Evolutionary conservation across 2,797 vertebrate species (phyloP).

Genomic region (Ciconia nigra): DNA sequence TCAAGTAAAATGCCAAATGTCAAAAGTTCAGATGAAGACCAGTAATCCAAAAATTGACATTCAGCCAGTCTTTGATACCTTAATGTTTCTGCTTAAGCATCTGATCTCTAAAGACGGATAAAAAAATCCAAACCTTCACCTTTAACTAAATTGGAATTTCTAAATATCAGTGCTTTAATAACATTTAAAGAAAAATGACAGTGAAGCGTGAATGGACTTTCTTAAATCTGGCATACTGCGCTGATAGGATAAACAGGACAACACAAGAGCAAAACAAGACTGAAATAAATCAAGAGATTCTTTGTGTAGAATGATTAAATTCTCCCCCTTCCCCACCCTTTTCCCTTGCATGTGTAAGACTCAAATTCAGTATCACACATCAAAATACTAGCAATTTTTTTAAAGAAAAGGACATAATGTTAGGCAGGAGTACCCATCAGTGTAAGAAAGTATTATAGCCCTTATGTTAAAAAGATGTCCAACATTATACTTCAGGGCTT

Average conservation of each 20-base stretch:
- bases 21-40: not conserved
- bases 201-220: not conserved
- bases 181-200: conserved; percentile 7
- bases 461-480: not conserved
- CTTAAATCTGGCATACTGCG: not conserved
- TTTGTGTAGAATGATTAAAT: not conserved
- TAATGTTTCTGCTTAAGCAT: not conserved
- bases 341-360: not conserved
- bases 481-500: not conserved
- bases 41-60: not conserved
- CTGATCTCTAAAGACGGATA: not conserved
- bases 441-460: not conserved
- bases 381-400: not conserved
- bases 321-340: not conserved
- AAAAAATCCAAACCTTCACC: not conserved
- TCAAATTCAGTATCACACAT: not conserved
- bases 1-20: not conserved
- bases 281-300: not conserved
- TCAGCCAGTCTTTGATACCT: not conserved
- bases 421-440: not conserved
- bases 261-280: not conserved
- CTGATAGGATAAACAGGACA: not conserved
- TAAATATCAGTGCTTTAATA: conserved; percentile 14
- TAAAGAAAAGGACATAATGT: not conserved
- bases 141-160: not conserved